Evolutionary conservation across 2,888 invertebrate genomes (phyloP).

Genomic region (Calameuta pallipes): DNA sequence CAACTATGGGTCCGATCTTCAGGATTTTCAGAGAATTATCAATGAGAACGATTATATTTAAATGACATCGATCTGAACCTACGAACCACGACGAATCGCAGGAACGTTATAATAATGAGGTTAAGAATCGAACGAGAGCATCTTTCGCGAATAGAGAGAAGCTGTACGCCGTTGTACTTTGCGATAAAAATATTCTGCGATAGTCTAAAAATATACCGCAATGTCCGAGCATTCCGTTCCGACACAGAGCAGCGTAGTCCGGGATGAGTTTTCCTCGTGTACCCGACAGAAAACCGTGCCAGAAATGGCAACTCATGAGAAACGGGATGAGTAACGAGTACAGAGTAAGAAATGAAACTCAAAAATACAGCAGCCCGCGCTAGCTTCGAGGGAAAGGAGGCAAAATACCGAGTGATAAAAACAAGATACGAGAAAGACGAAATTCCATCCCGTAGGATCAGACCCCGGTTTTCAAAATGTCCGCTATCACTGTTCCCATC

Average conservation of each 20-base stretch:
- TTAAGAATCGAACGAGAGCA: not conserved
- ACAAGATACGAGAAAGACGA: not conserved
- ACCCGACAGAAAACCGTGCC: not conserved
- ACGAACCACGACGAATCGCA: too few species aligned
- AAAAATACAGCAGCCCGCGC: not conserved
- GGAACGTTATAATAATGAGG: not conserved
- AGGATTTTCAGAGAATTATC: not conserved
- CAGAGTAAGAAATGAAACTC: not conserved
- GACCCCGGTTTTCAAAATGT: not conserved
- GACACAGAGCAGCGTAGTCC: not conserved
- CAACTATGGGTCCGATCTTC: not conserved
- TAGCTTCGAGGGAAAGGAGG: not conserved
- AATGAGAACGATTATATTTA: not conserved
- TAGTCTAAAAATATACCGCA: constrained; percentile 3
- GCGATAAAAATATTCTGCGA: not conserved
- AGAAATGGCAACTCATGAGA: not conserved
- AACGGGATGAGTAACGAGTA: not conserved
- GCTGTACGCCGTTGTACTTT: not conserved
- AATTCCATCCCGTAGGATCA: not conserved
- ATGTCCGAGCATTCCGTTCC: not conserved
- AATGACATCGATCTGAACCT: not conserved
- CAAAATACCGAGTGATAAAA: not conserved
- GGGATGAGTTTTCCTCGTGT: constrained; percentile 3
- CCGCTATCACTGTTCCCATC: not conserved
- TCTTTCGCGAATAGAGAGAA: not conserved